Evolutionary conservation across 2,888 invertebrate genomes (phyloP), one percentile per base, ranked within the genome.

Genomic region (Synergus laeviventris): DNA sequence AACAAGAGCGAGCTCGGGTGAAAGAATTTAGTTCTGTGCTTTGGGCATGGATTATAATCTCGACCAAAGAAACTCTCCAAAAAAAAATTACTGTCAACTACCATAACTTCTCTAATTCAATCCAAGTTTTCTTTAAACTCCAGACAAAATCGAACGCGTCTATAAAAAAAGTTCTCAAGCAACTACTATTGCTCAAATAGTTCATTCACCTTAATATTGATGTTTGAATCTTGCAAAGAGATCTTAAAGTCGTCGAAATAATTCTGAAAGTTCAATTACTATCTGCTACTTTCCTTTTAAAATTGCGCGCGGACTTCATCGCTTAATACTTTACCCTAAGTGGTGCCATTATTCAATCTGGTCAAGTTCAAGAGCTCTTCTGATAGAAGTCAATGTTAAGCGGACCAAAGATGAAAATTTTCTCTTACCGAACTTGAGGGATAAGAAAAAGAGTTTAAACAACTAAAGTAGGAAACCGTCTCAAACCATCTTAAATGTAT

Each of bases 341-440:
- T 66, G 66, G 45, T 49, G 45, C 24, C 66, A 66, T 66, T 66
- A 66, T 66, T 66, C 24, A 66, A 49, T 49, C 31, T n/a, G 66
- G 66, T 66, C 45, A 66, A 66, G 66, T 66, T 66, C 66, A 66
- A 70, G 31, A 70, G 31, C 45, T 66, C 66, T 70, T 70, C 49
- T 16, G 66, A 24, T 45, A 49, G 66, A 49, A 70, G 49, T 3
- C 66, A 70, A 14, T 31, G 24, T 66, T 66, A 42, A 14, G 62
- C 62, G n/a, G 16, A 31, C 5, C n/a, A 31, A 12, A 4, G 24
- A 24, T n/a, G 45, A 45, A 11, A 45, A 45, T 66, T 21, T 11
- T 45, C 66, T 16, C 11, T n/a, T n/a, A 45, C 18, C 24, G 31
- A 38, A 38, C 18, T 1, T 49, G 31, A 8, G 31, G 45, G n/a